Conservation (phyloP, 2,797 vertebrate species). For the Setipinna tenuifilis region DNA sequence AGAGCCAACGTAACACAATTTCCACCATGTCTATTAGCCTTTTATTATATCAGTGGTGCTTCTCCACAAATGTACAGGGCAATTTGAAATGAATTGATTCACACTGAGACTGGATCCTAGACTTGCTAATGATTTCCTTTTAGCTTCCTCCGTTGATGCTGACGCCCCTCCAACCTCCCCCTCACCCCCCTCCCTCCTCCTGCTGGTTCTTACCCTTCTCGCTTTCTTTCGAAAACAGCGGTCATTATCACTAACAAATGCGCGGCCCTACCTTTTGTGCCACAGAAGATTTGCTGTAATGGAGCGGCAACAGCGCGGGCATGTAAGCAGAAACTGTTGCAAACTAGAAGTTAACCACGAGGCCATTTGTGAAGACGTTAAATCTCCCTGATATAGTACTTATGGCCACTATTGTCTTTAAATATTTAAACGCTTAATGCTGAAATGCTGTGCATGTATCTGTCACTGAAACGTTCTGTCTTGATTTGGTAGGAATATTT, state of each 20-base stretch:
- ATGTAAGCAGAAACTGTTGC: not conserved
- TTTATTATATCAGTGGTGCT: constrained; percentile 98
- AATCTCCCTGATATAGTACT: not conserved
- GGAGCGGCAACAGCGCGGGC: not conserved
- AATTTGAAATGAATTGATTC: constrained; percentile 99
- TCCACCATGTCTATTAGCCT: constrained; percentile 94
- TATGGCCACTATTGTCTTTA: not conserved
- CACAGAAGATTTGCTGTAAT: constrained; percentile 24
- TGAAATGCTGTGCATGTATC: too few species aligned
- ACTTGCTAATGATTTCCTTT: constrained; percentile 91
- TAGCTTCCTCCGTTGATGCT: constrained; percentile 64
- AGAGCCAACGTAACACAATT: constrained; percentile 93
- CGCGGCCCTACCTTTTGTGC: constrained; percentile 38
- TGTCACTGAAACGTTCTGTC: too few species aligned
- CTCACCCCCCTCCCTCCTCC: constrained; percentile 55
- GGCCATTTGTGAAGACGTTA: not conserved
- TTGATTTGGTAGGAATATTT: too few species aligned
- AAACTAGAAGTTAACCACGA: not conserved
- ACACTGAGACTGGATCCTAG: constrained; percentile 83
- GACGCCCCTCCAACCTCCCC: constrained; percentile 42
- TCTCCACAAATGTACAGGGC: constrained; percentile 97
- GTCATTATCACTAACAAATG: constrained; percentile 59
- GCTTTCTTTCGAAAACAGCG: constrained; percentile 51
- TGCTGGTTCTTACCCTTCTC: constrained; percentile 53
- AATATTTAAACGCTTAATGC: not conserved